These are phyloP conservation scores for Dicrurus megarhynchus DNA, from an alignment of 2,113 vertebrate genomes.

Conservation along the genomic window DNA sequence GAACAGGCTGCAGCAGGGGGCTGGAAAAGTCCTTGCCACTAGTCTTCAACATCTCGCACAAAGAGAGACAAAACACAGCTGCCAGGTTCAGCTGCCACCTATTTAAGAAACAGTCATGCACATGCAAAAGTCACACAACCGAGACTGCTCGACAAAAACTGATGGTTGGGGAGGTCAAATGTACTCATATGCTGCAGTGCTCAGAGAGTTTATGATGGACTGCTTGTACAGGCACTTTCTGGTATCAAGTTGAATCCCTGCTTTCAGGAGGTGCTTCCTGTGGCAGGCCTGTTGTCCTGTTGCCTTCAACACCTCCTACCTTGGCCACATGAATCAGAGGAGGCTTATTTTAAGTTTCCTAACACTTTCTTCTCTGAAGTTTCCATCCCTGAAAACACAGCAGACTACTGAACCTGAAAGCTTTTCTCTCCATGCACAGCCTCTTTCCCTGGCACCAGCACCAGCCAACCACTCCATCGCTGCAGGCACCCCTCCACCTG, in stretches of 20 bases:
- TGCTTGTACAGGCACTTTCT: background rate
- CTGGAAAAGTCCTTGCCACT: background rate
- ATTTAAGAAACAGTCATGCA: background rate
- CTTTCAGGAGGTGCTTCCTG: background rate
- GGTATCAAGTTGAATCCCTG: background rate
- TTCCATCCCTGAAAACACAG: background rate
- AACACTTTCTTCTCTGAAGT: background rate
- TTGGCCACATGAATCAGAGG: background rate
- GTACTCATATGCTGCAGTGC: background rate
- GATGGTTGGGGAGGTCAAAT: background rate
- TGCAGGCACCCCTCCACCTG: background rate
- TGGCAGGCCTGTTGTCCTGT: background rate
- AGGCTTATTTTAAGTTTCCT: background rate
- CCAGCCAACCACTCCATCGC: background rate
- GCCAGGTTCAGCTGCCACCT: background rate
- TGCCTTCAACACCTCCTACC: background rate
- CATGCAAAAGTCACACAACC: background rate
- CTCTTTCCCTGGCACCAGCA: background rate
- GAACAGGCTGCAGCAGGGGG: background rate
- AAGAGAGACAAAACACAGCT: background rate
- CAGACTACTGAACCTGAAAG: background rate
- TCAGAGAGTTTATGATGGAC: background rate
- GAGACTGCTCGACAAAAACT: background rate
- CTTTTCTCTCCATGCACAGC: background rate
- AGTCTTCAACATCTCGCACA: background rate